A percentile compares a stretch with the other conserved stretches of the same genome.
These are phyloP conservation scores for Globicephala melas DNA, from an alignment of 2,113 vertebrate genomes.

Conservation along the genomic window DNA sequence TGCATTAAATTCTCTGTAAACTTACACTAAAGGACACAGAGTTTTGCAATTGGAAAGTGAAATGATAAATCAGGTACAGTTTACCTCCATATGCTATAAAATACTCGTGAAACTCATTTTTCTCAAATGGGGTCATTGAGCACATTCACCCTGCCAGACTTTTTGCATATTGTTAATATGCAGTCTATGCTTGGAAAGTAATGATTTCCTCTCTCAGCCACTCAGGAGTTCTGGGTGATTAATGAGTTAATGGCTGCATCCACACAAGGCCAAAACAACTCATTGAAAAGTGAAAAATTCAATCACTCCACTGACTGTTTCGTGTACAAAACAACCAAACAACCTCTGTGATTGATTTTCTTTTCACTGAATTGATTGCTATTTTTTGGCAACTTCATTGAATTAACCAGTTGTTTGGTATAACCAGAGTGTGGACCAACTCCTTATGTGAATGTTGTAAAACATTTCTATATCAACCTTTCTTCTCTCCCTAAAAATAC, in stretches of 20 bases:
- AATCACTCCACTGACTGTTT: conserved; percentile 72
- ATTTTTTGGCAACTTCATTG: conserved; percentile 69
- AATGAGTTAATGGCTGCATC: conserved; percentile 75
- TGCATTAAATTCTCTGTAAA: conserved; percentile 27
- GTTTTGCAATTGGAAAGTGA: conserved; percentile 37
- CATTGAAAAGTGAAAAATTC: conserved; percentile 77
- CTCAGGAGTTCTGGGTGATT: conserved; percentile 72
- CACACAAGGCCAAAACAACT: conserved; percentile 74
- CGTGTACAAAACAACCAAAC: conserved; percentile 73
- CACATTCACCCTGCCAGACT: conserved; percentile 66
- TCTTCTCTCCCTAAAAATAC: background rate
- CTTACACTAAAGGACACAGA: conserved; percentile 20
- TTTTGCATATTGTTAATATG: conserved; percentile 73
- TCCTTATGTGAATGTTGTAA: background rate
- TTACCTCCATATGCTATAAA: conserved; percentile 62
- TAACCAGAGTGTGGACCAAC: background rate
- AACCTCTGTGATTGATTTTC: conserved; percentile 71
- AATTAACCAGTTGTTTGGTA: conserved; percentile 67
- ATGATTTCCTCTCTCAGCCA: conserved; percentile 61
- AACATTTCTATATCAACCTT: background rate
- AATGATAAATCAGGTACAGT: conserved; percentile 59
- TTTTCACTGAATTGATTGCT: conserved; percentile 72
- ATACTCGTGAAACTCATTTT: conserved; percentile 70
- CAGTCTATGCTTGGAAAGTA: conserved; percentile 65
- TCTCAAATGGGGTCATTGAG: conserved; percentile 66